phyloP scores from a whole-genome alignment of 2,113 vertebrate genomes.

The Nothobranchius kuhntae region DNA sequence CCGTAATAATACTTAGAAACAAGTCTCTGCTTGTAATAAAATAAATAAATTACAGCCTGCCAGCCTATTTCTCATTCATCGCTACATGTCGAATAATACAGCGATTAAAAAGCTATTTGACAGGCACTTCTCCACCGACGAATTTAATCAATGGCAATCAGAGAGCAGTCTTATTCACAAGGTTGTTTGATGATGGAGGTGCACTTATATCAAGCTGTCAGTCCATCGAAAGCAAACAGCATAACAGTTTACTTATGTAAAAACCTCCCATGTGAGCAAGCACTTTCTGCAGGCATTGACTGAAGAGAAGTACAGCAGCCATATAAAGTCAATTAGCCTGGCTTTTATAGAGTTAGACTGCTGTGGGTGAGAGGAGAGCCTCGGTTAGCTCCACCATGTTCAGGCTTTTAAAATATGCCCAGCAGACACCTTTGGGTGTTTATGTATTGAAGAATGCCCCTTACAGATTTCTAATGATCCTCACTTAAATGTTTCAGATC shows the following conservation, averaged over 20 bases:
- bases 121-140: conserved; percentile 7
- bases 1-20: background rate
- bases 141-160: background rate
- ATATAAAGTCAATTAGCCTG: conserved; percentile 11
- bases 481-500: too few species aligned
- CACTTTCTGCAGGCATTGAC: conserved; percentile 8
- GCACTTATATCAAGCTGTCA: conserved; percentile 15
- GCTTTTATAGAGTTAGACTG: background rate
- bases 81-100: background rate
- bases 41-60: background rate
- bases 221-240: conserved; percentile 8
- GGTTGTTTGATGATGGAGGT: conserved; percentile 16
- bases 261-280: background rate
- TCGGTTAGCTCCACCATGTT: background rate
- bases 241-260: conserved; percentile 9
- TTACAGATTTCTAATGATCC: too few species aligned
- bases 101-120: conserved; percentile 16
- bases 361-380: background rate
- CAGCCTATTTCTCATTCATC: background rate
- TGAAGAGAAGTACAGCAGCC: background rate
- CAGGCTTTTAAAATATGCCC: background rate
- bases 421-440: background rate
- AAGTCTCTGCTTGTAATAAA: background rate
- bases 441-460: too few species aligned
- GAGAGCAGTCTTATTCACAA: conserved; percentile 8